A percentile compares a stretch with the other conserved stretches of the same genome.
Conservation (phyloP, 23 tunicate genomes). For the Clavelina lepadiformis region DNA sequence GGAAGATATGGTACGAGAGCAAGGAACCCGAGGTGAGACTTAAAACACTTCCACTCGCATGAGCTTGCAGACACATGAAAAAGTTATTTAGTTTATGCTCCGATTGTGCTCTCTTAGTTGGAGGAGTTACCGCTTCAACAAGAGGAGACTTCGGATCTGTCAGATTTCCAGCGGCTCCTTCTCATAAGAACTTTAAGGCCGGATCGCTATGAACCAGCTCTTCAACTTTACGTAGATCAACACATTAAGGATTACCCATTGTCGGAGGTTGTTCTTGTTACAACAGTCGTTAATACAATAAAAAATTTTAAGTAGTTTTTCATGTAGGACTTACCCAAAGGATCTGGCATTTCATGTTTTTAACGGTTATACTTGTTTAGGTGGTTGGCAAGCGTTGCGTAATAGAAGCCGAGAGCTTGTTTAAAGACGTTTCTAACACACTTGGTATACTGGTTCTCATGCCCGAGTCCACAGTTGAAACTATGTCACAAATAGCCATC, state of each 20-base stretch:
- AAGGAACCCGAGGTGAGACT: constrained; percentile 56
- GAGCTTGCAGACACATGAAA: too few relatives aligned
- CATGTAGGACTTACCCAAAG: background rate
- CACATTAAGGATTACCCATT: constrained; percentile 35
- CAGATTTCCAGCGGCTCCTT: constrained; percentile 65
- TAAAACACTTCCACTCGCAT: too few relatives aligned
- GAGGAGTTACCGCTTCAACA: constrained; percentile 6
- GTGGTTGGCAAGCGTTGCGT: background rate
- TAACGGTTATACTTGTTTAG: background rate
- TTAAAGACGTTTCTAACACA: constrained; percentile 71
- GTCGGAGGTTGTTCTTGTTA: constrained; percentile 25
- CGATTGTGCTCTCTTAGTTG: background rate
- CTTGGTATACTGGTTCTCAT: constrained; percentile 59
- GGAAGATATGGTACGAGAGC: constrained; percentile 74
- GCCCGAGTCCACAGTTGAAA: constrained; percentile 42
- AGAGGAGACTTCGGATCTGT: constrained; percentile 7
- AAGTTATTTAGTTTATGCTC: too few relatives aligned
- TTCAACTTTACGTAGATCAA: constrained; percentile 36
- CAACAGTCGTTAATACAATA: background rate
- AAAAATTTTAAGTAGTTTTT: background rate
- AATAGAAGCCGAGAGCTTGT: constrained; percentile 33
- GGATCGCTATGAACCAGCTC: constrained; percentile 62
- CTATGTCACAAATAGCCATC: constrained; percentile 38
- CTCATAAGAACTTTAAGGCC: constrained; percentile 62
- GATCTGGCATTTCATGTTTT: background rate